Evolutionary conservation across 1,140 invertebrate genomes (phyloP).

Genomic region (Pectinophora gossypiella): DNA sequence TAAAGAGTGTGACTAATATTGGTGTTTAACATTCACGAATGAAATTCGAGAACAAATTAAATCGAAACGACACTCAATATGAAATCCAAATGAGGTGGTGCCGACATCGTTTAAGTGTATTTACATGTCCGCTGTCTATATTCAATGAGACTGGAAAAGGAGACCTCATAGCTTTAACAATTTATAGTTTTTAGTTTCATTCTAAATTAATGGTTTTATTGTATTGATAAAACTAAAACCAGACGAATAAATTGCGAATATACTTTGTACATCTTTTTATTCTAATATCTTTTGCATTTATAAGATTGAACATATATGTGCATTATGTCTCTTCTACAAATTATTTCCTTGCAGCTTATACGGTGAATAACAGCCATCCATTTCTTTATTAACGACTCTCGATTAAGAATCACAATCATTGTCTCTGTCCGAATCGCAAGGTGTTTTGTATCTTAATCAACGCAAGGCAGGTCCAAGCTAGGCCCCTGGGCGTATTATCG

Average conservation of each 20-base stretch:
- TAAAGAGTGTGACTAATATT: conserved; percentile 2
- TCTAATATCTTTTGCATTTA: too few relatives aligned
- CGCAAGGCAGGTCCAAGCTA: conserved; percentile 46
- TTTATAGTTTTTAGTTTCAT: too few relatives aligned
- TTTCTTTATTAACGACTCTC: conserved; percentile 11
- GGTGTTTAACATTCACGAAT: conserved; percentile 1
- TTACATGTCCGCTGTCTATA: conserved; percentile 28
- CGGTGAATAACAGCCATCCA: too few relatives aligned
- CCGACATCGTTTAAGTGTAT: conserved; percentile 30
- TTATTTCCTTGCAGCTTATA: too few relatives aligned
- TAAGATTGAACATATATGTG: too few relatives aligned
- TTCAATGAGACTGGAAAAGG: conserved; percentile 14
- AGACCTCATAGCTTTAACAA: conserved; percentile 18
- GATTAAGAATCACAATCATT: conserved; percentile 30
- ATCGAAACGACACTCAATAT: conserved; percentile 20
- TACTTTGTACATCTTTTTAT: too few relatives aligned
- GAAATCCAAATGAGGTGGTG: conserved; percentile 24
- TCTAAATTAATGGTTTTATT: too few relatives aligned
- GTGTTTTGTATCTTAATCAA: conserved; percentile 56
- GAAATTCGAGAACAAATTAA: conserved; percentile 23
- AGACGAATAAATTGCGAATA: too few relatives aligned
- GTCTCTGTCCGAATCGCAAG: conserved; percentile 28
- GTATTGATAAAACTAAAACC: too few relatives aligned
- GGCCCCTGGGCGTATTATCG: conserved; percentile 51
- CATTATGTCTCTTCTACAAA: too few relatives aligned